Evolutionary conservation across 1,140 invertebrate species (phyloP), one percentile per base, ranked within the genome.

Genomic region (Littorina saxatilis): DNA sequence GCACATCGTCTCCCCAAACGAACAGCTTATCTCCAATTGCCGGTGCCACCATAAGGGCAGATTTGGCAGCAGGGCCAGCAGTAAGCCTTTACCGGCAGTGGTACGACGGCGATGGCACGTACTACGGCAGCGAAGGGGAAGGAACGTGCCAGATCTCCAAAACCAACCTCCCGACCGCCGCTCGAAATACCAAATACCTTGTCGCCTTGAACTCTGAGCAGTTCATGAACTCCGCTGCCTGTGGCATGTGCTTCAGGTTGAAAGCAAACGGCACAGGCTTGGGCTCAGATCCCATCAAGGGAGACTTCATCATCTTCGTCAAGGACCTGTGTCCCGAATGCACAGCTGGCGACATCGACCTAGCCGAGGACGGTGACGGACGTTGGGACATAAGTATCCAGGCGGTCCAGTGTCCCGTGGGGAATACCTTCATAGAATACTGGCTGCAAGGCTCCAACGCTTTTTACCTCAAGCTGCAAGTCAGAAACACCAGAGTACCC

Each of bases 391-490:
- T 90, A 52, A 50, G 82, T 37, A 88, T 88, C 29, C 84, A 85
- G 43, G 88, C 87, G 32, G 82, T 90, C 11, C 88, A 88, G 63
- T 90, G 88, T 79, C 88, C 88, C 3, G 87, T 88, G 3, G 87
- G 86, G 0, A 82, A 85, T 66, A 78, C 80, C 9, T 82, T 82
- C 23, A 85, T 90, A 27, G 83, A 90, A 40, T 90, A 90, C 75
- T 83, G 77, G 63, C 87, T 90, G n/a, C 84, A 88, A 75, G 88
- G 88, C 20, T 86, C 84, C 43, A 88, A 90, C 66, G 32, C 81
- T 11, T 90, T 79, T 47, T 90, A 90, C 75, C 66, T 90, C 0
- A 90, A 90, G 83, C 75, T 90, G 0, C 87, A 90, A 81, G 78
- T 88, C 27, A 81, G 88, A 80, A 90, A 90, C 80, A 82, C 84